Percentiles rank a stretch among this genome's conserved stretches.
These are phyloP conservation scores for Pluvialis apricaria DNA, from an alignment of 2,113 vertebrate genomes.

Conservation along the genomic window DNA sequence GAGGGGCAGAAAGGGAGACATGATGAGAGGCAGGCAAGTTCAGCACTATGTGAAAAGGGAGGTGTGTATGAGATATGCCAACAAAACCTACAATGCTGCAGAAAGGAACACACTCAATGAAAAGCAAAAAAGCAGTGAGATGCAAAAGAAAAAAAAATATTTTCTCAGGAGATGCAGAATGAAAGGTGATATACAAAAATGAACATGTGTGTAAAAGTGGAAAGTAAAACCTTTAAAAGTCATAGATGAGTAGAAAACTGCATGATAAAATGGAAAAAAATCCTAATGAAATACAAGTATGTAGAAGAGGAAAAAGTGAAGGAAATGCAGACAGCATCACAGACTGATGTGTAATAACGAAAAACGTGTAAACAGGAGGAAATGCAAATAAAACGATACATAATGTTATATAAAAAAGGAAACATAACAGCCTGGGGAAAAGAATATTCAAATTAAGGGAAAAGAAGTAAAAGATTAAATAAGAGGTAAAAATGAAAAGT, in stretches of 20 bases:
- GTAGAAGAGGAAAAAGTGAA: background rate
- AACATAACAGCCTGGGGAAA: background rate
- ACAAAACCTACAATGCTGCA: background rate
- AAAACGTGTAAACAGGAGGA: background rate
- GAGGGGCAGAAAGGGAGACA: background rate
- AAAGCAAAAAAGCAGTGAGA: background rate
- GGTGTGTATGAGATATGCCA: background rate
- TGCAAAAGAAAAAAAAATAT: background rate
- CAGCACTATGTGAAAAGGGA: background rate
- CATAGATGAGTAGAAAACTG: background rate
- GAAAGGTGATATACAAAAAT: background rate
- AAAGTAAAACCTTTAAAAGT: background rate
- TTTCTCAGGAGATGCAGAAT: background rate
- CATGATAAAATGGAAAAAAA: background rate
- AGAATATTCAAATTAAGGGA: background rate
- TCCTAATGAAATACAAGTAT: background rate
- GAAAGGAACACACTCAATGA: background rate
- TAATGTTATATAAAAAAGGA: background rate
- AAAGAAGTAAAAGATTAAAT: background rate
- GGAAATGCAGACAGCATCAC: background rate
- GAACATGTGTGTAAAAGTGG: background rate
- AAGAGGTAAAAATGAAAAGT: background rate
- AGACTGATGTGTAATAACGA: background rate
- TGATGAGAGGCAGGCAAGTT: background rate
- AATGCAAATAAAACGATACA: background rate